Evolutionary conservation across 2,888 invertebrate genomes (phyloP), one percentile per base, ranked within the genome.

Genomic region (Ophioninae sp.): DNA sequence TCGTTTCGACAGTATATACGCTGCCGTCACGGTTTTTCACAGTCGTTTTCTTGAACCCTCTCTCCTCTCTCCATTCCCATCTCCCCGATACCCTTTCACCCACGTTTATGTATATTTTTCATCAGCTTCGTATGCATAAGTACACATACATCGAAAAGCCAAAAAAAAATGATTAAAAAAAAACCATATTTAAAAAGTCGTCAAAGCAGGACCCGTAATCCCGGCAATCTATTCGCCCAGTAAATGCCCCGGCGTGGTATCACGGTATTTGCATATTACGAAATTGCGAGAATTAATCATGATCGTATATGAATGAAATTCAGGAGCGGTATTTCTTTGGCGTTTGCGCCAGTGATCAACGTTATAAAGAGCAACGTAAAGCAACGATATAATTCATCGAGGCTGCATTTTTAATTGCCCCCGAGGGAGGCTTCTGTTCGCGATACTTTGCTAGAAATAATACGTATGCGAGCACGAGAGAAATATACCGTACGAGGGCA

Each of bases 11-110:
- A 44, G 69, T 82, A 73, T 72, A 77, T 44, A 37, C 63, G 41
- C 59, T 56, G 79, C 84, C 76, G 82, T 84, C 81, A 84, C 84
- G 81, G 82, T 81, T 80, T 84, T 79, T 79, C 78, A 77, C 68
- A 56, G 67, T 68, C 72, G 73, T 23, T 22, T 78, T 59, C 20
- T 79, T 30, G 41, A 39, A 58, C 58, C 23, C 68, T 39, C 51
- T 44, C 0, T 44, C 69, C 68, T 76, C 64, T 22, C 61, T 72
- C 2, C 44, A 30, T 37, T 30, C 56, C 39, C 69, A 22, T 44
- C 51, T 22, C 30, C 6, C 23, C 39, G 9, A 22, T n/a, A 8
- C 51, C 23, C 61, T 22, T 30, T 41, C 59, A n/a, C 77, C 44
- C 51, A 51, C 39, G 20, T 51, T 51, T 51, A 13, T 17, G 17